Percentiles rank a stretch among this genome's conserved stretches.
phyloP scores from a whole-genome alignment of 2,888 invertebrate genomes.

The Phaedon cochleariae region DNA sequence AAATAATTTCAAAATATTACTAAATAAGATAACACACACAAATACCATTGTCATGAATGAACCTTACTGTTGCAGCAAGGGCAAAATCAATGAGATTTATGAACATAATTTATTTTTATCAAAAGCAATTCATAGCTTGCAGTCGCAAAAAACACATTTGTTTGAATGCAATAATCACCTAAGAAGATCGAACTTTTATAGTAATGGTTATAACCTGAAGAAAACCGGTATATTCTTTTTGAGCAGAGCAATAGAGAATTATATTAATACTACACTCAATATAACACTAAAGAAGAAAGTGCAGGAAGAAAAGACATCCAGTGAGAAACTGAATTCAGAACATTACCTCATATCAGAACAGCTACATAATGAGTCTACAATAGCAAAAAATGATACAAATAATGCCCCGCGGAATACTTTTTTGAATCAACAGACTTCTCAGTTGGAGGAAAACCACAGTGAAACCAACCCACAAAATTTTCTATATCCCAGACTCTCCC shows the following conservation, averaged over 20 bases:
- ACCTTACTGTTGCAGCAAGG: not conserved
- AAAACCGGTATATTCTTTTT: constrained; percentile 1
- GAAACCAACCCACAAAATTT: not conserved
- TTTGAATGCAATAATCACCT: not conserved
- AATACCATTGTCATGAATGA: constrained; percentile 3
- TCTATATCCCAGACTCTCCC: constrained; percentile 1
- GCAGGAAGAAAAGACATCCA: not conserved
- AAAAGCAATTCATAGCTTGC: constrained; percentile 7
- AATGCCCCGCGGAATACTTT: not conserved
- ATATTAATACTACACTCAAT: not conserved
- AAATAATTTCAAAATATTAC: not conserved
- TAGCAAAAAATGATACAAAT: constrained; percentile 7
- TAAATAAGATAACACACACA: constrained; percentile 4
- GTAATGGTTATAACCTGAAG: not conserved
- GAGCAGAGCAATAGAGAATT: constrained; percentile 1
- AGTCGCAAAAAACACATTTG: constrained; percentile 1
- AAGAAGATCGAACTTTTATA: not conserved
- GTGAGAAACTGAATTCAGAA: no score
- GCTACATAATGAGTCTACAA: not conserved
- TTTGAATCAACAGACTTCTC: not conserved
- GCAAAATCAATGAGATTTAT: constrained; percentile 2
- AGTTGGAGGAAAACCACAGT: not conserved
- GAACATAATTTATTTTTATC: not conserved
- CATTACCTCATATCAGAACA: no score
- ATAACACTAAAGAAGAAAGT: not conserved